Conservation (phyloP, 1,140 invertebrate genomes). For the Arctopsyche grandis region DNA sequence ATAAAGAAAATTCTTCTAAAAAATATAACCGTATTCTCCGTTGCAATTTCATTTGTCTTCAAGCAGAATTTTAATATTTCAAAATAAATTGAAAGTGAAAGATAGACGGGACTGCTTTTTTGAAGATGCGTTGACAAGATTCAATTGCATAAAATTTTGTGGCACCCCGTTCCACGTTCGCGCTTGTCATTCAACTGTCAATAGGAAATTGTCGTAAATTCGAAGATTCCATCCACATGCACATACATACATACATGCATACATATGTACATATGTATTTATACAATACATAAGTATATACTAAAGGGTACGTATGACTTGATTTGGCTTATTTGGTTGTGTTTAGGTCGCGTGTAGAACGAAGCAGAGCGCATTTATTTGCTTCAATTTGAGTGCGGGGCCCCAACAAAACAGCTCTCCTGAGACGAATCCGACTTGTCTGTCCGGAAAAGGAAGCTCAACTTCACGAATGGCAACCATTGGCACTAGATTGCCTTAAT, state of each 20-base stretch:
- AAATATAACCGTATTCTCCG: too few species aligned
- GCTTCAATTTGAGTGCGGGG: slow-evolving; percentile 48
- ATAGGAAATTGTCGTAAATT: neutral
- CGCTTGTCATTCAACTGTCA: slow-evolving; percentile 20
- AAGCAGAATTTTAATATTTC: too few species aligned
- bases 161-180: neutral
- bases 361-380: slow-evolving; percentile 45
- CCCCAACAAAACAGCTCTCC: slow-evolving; percentile 41
- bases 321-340: too few species aligned
- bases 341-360: too few species aligned
- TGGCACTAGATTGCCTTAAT: neutral
- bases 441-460: neutral
- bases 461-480: neutral
- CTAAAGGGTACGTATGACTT: too few species aligned
- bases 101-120: too few species aligned
- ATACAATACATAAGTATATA: neutral
- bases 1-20: too few species aligned
- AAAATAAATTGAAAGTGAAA: too few species aligned
- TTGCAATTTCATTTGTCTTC: too few species aligned
- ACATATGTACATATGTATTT: neutral
- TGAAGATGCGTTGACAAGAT: neutral
- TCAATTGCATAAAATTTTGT: neutral
- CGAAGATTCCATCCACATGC: neutral
- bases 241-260: neutral
- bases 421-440: slow-evolving; percentile 32